Evolutionary conservation across 2,888 invertebrate species (phyloP).

Genomic region (Ormyrus labotus): DNA sequence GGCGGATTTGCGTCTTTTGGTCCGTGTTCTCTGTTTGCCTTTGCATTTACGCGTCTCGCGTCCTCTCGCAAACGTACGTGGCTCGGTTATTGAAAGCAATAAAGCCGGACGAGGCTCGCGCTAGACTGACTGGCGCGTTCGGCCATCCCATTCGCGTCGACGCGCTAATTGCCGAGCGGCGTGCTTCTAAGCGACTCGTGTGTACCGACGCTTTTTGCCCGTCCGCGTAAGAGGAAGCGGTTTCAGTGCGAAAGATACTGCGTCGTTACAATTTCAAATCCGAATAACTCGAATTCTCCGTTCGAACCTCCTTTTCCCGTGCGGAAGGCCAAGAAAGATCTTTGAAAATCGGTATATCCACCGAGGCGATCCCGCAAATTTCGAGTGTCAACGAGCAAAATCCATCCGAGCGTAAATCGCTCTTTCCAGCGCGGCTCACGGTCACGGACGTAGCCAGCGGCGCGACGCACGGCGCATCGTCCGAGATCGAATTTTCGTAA

Average conservation of each 20-base stretch:
- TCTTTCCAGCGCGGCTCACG: background rate
- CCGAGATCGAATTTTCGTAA: conserved; percentile 24
- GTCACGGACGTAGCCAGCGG: background rate
- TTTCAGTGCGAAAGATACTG: too few relatives aligned
- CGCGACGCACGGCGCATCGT: background rate
- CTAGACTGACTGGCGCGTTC: conserved; percentile 36
- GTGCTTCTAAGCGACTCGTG: background rate
- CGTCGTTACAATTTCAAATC: too few relatives aligned
- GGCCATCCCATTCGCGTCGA: conserved; percentile 20
- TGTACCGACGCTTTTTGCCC: background rate
- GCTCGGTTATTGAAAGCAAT: conserved; percentile 34
- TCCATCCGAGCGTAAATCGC: too few relatives aligned
- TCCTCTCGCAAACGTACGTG: conserved; percentile 12
- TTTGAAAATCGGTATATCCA: too few relatives aligned
- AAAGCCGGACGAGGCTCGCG: background rate
- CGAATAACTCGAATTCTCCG: too few relatives aligned
- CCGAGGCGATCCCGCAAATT: too few relatives aligned
- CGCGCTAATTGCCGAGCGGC: conserved; percentile 19
- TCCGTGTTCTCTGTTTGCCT: conserved; percentile 29
- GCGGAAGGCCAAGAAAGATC: too few relatives aligned
- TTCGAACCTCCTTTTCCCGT: too few relatives aligned
- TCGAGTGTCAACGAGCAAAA: too few relatives aligned
- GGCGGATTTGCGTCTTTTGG: conserved; percentile 41
- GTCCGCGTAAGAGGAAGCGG: too few relatives aligned
- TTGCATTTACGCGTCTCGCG: conserved; percentile 40